Evolutionary conservation across 2,888 invertebrate genomes (phyloP).

Genomic region (Macrophya annulata): DNA sequence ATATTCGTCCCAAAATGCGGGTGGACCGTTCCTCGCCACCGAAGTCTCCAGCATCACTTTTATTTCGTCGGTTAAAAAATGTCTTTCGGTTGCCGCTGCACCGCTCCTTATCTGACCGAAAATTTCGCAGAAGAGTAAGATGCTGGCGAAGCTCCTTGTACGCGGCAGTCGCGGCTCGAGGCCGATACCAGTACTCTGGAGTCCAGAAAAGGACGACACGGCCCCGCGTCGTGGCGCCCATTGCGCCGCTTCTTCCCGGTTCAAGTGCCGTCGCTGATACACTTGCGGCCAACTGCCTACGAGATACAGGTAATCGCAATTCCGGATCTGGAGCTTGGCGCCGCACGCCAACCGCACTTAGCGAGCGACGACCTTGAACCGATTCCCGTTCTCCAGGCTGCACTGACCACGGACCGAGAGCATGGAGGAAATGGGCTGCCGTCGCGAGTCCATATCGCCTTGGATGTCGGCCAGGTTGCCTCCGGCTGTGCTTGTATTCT

Average conservation of each 20-base stretch:
- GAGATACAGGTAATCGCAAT: constrained; percentile 78
- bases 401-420: constrained; percentile 81
- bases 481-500: not conserved
- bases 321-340: constrained; percentile 77
- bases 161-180: constrained; percentile 78
- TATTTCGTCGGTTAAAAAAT: constrained; percentile 64
- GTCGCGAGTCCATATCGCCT: constrained; percentile 80
- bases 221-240: constrained; percentile 64
- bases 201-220: constrained; percentile 82
- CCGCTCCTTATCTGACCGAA: constrained; percentile 58
- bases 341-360: constrained; percentile 78
- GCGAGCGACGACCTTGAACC: constrained; percentile 78
- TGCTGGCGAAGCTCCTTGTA: constrained; percentile 79
- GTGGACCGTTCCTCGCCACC: constrained; percentile 62
- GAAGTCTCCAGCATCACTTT: constrained; percentile 32
- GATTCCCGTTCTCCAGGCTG: constrained; percentile 79
- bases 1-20: constrained; percentile 67
- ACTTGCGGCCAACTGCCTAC: constrained; percentile 79
- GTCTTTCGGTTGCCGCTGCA: constrained; percentile 55
- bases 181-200: constrained; percentile 82
- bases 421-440: constrained; percentile 80
- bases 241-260: constrained; percentile 60
- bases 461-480: constrained; percentile 70
- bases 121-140: constrained; percentile 67
- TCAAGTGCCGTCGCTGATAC: constrained; percentile 79